Conservation (phyloP, 2,113 vertebrate genomes). For the Bucco capensis region DNA sequence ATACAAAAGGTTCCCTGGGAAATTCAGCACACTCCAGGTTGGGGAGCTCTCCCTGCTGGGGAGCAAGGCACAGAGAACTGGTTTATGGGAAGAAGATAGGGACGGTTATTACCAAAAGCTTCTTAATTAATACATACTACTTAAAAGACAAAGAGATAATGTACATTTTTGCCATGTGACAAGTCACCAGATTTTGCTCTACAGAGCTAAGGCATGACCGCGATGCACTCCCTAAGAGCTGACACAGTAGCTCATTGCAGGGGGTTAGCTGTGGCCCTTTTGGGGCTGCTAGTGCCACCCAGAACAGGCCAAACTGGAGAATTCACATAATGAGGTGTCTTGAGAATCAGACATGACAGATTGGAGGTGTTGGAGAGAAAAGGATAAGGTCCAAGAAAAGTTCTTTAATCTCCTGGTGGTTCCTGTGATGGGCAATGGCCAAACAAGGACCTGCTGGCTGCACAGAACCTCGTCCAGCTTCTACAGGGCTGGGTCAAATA, state of each 20-base stretch:
- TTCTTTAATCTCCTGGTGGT: background rate
- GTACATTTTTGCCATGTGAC: background rate
- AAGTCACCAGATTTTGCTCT: background rate
- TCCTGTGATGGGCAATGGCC: background rate
- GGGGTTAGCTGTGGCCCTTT: background rate
- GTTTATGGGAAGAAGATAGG: background rate
- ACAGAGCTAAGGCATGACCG: background rate
- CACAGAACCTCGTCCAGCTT: background rate
- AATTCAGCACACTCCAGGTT: background rate
- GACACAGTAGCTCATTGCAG: background rate
- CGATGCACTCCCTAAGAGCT: background rate
- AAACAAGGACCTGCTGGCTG: background rate
- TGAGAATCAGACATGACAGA: background rate
- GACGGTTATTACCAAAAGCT: background rate
- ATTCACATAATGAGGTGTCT: background rate
- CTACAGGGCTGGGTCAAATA: background rate
- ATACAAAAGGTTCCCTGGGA: background rate
- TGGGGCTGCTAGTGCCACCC: background rate
- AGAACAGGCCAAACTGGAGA: background rate
- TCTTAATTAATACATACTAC: background rate
- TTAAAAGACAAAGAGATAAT: background rate
- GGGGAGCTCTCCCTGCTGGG: background rate
- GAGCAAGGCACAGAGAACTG: background rate
- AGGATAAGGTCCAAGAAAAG: background rate
- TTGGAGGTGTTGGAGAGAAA: background rate